These are phyloP conservation scores for Leptocoma aspasia DNA, from an alignment of 2,113 vertebrate species.

Conservation along the genomic window DNA sequence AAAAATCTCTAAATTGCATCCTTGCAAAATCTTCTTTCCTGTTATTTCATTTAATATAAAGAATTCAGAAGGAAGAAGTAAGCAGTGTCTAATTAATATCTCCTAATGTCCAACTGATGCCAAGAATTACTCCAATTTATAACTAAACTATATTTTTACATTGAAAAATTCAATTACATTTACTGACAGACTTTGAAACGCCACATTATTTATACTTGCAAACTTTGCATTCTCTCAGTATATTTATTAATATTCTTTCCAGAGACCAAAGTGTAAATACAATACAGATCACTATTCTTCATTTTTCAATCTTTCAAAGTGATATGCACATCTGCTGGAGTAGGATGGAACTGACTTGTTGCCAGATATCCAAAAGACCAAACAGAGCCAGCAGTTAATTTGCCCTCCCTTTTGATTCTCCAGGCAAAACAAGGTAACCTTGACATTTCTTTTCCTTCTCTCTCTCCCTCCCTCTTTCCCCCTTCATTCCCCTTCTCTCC, in stretches of 20 bases:
- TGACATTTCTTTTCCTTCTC: slow-evolving; percentile 62
- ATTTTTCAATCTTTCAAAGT: slow-evolving; percentile 72
- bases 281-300: slow-evolving; percentile 76
- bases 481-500: slow-evolving; percentile 21
- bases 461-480: not conserved
- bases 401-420: slow-evolving; percentile 59
- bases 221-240: slow-evolving; percentile 66
- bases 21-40: slow-evolving; percentile 59
- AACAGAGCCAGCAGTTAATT: slow-evolving; percentile 47
- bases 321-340: slow-evolving; percentile 59
- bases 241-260: slow-evolving; percentile 76
- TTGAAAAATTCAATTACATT: slow-evolving; percentile 78
- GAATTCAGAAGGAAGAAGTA: slow-evolving; percentile 40
- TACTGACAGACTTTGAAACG: slow-evolving; percentile 78
- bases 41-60: slow-evolving; percentile 67
- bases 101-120: slow-evolving; percentile 73
- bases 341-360: slow-evolving; percentile 23
- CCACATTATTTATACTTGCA: slow-evolving; percentile 74
- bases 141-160: slow-evolving; percentile 72
- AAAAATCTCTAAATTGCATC: slow-evolving; percentile 68
- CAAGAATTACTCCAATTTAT: slow-evolving; percentile 72
- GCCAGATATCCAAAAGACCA: slow-evolving; percentile 56
- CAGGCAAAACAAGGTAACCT: slow-evolving; percentile 70
- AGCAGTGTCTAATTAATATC: slow-evolving; percentile 74
- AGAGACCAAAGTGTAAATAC: slow-evolving; percentile 68